phyloP scores from a whole-genome alignment of 2,113 vertebrate genomes.

The Panurus biarmicus region DNA sequence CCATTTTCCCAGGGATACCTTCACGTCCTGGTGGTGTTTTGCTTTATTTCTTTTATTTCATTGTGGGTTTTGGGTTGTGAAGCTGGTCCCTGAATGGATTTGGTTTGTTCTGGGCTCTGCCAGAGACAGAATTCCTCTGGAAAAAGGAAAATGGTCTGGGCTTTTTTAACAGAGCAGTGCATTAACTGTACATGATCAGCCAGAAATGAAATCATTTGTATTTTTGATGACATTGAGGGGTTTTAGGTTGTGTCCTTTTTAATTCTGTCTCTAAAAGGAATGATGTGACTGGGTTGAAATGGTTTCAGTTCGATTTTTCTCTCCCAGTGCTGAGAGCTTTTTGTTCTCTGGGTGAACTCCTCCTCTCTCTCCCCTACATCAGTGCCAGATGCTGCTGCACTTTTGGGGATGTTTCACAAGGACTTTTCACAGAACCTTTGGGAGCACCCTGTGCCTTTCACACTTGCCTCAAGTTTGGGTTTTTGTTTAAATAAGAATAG shows the following conservation, averaged over 20 bases:
- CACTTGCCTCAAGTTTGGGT: not conserved
- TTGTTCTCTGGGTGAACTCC: not conserved
- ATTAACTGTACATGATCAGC: not conserved
- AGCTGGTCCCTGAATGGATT: not conserved
- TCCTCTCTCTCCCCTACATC: not conserved
- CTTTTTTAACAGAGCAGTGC: not conserved
- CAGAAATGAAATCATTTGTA: not conserved
- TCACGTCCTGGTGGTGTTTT: not conserved
- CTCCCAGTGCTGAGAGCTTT: not conserved
- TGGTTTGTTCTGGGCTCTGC: not conserved
- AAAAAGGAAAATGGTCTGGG: not conserved
- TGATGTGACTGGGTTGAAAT: not conserved
- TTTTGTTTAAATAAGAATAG: not conserved
- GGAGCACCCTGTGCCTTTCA: not conserved
- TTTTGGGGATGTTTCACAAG: not conserved
- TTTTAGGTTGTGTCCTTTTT: not conserved
- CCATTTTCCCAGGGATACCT: not conserved
- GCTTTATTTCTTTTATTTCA: not conserved
- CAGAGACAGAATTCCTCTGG: not conserved
- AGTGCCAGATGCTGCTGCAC: not conserved
- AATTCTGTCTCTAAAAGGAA: not conserved
- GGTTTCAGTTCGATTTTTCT: not conserved
- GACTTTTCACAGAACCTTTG: not conserved
- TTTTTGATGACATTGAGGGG: not conserved
- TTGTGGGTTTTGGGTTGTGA: not conserved